Conservation (phyloP, 2,888 invertebrate species). For the Kryphioiulus occultus region DNA sequence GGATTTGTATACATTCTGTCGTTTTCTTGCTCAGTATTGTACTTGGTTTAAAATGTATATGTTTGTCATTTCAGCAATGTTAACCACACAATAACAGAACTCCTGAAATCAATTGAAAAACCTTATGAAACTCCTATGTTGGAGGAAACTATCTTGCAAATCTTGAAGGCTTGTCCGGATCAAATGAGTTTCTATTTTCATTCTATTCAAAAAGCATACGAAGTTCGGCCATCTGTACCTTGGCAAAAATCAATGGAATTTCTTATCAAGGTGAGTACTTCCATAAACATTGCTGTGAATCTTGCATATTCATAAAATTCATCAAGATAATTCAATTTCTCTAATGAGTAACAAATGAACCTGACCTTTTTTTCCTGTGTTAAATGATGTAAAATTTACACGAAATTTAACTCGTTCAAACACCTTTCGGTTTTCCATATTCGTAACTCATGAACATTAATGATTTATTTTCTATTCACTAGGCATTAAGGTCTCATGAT, state of each 20-base stretch:
- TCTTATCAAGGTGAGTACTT: not conserved
- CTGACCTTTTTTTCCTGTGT: too few relatives aligned
- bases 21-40: not conserved
- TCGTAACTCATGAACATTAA: not conserved
- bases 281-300: too few relatives aligned
- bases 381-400: too few relatives aligned
- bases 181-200: constrained; percentile 41
- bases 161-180: constrained; percentile 41
- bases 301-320: too few relatives aligned
- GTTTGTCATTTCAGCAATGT: not conserved
- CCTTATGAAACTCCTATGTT: constrained; percentile 29
- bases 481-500: constrained; percentile 9
- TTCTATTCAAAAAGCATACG: not conserved
- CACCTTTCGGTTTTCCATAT: too few relatives aligned
- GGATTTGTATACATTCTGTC: not conserved
- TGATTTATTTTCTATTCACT: not conserved
- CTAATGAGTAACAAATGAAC: too few relatives aligned
- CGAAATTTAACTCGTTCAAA: too few relatives aligned
- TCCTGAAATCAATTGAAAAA: not conserved
- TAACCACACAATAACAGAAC: constrained; percentile 7
- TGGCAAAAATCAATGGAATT: constrained; percentile 27
- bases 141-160: constrained; percentile 4
- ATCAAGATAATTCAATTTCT: too few relatives aligned
- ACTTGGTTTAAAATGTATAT: not conserved
- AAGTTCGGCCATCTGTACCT: not conserved